Evolutionary conservation across 2,797 vertebrate genomes (phyloP), one percentile per base, ranked within the genome.

Genomic region (Poeciliopsis gracilis): DNA sequence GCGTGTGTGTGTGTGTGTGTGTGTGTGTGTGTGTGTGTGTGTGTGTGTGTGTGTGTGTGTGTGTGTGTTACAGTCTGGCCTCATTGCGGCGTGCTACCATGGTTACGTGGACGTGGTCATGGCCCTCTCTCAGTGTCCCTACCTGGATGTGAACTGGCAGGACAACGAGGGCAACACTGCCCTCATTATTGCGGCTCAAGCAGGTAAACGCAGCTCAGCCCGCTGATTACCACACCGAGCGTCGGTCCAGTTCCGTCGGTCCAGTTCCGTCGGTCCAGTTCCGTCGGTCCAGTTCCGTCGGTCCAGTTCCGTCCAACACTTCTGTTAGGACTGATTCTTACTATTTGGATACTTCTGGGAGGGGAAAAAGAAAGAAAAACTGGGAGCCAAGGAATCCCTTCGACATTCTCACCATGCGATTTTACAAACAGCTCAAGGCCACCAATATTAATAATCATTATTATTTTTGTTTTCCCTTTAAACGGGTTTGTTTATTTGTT

Each of bases 91-190:
- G 30, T 99, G 98, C 90, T 99, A 98, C 95, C 96, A 97, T 30
- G 98, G 98, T 45, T 98, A 96, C 74, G 95, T 98, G 95, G 97
- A 98, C 16, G 94, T 97, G 70, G 97, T 98, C 91, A 97, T 98
- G 47, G 96, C 96, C 71, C 96, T 99, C 38, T 94, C 97, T 28
- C 97, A 98, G 77, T 99, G 98, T 82, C 97, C 98, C 23, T 93
- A 97, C 72, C 67, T 99, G 74, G 97, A 99, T 10, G 95, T 99
- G 76, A 99, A 99, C 96, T 98, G 98, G 98, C 98, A 99, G 91
- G 98, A 99, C 95, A 99, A 96, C 0, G 98, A 99, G 87, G 98
- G 98, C 33, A 99, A 99, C 94, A 99, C 98, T 0, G 97, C 98
- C 73, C 96, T 99, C 0, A 99, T 98, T 84, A 97, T 94, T 0